Base-by-base conservation (phyloP, 2,888 invertebrate genomes). In the Ochropleura plecta region DNA sequence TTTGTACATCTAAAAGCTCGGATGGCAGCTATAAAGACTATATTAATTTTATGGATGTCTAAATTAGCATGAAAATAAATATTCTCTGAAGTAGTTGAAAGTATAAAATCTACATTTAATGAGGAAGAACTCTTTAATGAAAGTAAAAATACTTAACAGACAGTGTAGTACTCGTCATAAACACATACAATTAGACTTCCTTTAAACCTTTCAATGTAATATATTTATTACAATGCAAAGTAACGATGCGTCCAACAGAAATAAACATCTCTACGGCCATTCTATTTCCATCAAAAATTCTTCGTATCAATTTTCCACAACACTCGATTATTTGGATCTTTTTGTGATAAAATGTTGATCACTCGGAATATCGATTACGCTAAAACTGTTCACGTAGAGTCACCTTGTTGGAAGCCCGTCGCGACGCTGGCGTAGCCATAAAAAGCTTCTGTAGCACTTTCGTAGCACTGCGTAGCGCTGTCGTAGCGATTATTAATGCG, bases 391-490 rank as follows among this genome's bases (percentile, higher is more conserved):
- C 44, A n/a, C 59, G 64, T 49, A 49, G 53, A 53, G 77, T 81
- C 70, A 83, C 76, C 74, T 81, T 73, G 66, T 73, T 53, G 68
- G 62, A 69, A 72, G 62, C 12, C 20, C 68, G 84, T 69, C 78
- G 84, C 76, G 70, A 64, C 75, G 80, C 74, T 84, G 76, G 82
- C 74, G 76, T 76, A 68, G 87, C 72, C 5, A 55, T 65, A 71
- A 79, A 69, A 67, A 73, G 72, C 71, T 63, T 57, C 57, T 53
- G 84, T 80, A 86, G 84, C 80, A 77, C 70, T 83, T 76, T 59
- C 75, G 78, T 85, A 85, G 82, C 71, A 46, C 49, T 70, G 66
- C 62, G 80, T 85, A 85, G 86, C 74, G 68, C 62, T 70, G 51
- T 57, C 72, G 77, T 76, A 81, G 79, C 73, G 75, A 60, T 70